Percentiles rank a stretch among this genome's conserved stretches.
phyloP scores from a whole-genome alignment of 2,113 vertebrate species.

The Tachysurus vachellii region DNA sequence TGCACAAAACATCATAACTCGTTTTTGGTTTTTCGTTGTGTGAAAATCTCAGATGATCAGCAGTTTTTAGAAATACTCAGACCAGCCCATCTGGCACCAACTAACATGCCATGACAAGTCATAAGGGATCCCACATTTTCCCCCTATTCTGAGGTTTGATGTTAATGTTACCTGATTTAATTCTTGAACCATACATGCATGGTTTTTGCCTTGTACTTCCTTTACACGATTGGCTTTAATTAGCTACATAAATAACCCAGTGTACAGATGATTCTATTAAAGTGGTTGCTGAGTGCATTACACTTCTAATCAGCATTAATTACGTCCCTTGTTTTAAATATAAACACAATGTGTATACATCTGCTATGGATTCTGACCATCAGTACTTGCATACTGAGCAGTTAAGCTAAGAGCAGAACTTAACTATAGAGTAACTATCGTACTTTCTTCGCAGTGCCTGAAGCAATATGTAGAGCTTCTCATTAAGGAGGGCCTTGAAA shows the following conservation, averaged over 20 bases:
- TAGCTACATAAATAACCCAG: not conserved
- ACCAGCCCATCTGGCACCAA: too few relatives aligned
- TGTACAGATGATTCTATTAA: too few relatives aligned
- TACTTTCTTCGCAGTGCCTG: conserved; percentile 82
- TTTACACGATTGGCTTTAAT: not conserved
- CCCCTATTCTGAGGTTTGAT: not conserved
- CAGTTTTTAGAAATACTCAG: too few relatives aligned
- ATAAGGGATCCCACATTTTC: too few relatives aligned
- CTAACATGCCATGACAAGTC: too few relatives aligned
- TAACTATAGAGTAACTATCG: conserved; percentile 7
- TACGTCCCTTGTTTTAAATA: not conserved
- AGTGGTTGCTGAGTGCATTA: not conserved
- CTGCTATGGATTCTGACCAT: not conserved
- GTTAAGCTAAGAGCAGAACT: not conserved
- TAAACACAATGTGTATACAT: not conserved
- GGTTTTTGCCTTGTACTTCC: not conserved
- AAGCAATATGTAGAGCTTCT: conserved; percentile 98
- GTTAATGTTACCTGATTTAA: not conserved
- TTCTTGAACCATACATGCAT: not conserved
- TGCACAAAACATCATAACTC: not conserved
- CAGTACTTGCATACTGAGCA: not conserved
- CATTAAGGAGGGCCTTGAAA: conserved; percentile 97
- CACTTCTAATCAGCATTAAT: not conserved
- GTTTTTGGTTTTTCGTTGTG: not conserved
- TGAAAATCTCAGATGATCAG: not conserved